Conservation (phyloP, 2,113 vertebrate genomes). For the Grantiella picta region DNA sequence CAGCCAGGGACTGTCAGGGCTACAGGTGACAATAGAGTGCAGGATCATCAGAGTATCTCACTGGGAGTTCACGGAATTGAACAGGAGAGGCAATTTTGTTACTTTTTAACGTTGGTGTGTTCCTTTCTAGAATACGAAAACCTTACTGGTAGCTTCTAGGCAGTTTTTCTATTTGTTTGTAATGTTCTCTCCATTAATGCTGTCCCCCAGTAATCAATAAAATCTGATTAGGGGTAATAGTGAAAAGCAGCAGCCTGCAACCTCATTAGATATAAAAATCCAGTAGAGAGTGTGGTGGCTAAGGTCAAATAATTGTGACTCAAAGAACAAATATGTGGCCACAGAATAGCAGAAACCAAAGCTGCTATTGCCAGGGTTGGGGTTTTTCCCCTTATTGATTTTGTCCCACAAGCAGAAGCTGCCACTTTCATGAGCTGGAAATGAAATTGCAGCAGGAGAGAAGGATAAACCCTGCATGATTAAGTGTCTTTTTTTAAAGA, state of each 20-base stretch:
- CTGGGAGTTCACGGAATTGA: background rate
- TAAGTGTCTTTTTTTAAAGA: background rate
- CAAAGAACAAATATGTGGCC: background rate
- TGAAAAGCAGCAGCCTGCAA: conserved; percentile 39
- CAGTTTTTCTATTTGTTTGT: conserved; percentile 33
- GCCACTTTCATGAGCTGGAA: background rate
- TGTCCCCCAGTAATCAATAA: background rate
- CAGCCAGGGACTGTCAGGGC: background rate
- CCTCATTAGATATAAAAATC: conserved; percentile 23
- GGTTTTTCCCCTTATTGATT: background rate
- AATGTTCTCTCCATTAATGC: background rate
- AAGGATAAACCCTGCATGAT: background rate
- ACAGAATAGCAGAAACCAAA: background rate
- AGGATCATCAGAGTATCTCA: background rate
- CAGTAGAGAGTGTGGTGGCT: background rate
- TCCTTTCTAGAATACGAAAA: background rate
- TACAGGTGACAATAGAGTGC: rapidly evolving
- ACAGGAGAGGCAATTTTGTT: background rate
- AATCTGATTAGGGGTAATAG: conserved; percentile 18
- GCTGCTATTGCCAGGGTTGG: background rate
- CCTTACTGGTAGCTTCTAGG: background rate
- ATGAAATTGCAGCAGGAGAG: background rate
- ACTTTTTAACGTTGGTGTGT: background rate
- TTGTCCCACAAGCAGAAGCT: background rate
- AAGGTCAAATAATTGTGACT: background rate